These are phyloP conservation scores for Caenorhabditis plicata DNA, from an alignment of 2,888 invertebrate genomes.

Conservation along the genomic window DNA sequence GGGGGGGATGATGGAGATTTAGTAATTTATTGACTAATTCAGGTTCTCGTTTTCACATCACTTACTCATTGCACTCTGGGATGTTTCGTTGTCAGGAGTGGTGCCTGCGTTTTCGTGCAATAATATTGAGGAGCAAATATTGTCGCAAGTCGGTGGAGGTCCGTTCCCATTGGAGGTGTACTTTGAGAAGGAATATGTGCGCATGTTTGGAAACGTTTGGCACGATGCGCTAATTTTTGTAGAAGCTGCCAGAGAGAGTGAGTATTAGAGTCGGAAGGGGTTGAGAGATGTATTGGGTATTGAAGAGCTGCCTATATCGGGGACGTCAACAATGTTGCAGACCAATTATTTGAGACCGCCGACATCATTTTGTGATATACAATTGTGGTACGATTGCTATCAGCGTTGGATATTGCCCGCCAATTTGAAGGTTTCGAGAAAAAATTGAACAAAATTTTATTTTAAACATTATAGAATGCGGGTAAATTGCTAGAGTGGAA, in stretches of 20 bases:
- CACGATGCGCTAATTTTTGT: conserved; percentile 30
- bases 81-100: conserved; percentile 81
- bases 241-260: conserved; percentile 19
- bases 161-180: conserved; percentile 37
- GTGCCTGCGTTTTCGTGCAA: conserved; percentile 79
- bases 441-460: background rate
- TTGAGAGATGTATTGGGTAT: too few species aligned
- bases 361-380: conserved; percentile 24
- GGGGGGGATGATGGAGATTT: background rate
- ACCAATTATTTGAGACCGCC: conserved; percentile 29
- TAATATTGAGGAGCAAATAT: conserved; percentile 29
- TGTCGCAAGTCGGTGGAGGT: conserved; percentile 19
- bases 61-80: conserved; percentile 88
- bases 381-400: conserved; percentile 45
- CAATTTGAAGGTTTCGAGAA: conserved; percentile 2
- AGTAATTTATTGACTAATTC: background rate
- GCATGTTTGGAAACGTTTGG: conserved; percentile 34
- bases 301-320: too few species aligned
- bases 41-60: conserved; percentile 86
- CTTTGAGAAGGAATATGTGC: conserved; percentile 25
- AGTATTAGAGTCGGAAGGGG: too few species aligned
- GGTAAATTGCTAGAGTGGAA: conserved; percentile 9
- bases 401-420: conserved; percentile 40
- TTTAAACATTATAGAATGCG: background rate
- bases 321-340: background rate